Percentiles rank a stretch among this genome's conserved stretches.
phyloP scores from a whole-genome alignment of 2,888 invertebrate species.

The Drosophila fungiperda region DNA sequence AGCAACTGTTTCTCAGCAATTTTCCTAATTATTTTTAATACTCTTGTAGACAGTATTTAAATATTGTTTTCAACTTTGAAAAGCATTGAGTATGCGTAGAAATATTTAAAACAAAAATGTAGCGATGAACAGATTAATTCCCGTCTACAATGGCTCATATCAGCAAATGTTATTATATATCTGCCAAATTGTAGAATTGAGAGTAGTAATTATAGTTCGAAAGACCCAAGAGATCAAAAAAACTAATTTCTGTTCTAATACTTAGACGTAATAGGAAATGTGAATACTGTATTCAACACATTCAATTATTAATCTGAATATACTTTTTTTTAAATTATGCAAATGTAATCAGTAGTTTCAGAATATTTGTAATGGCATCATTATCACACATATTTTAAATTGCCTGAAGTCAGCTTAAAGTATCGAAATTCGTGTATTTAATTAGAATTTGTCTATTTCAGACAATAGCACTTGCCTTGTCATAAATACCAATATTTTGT shows the following conservation, averaged over 20 bases:
- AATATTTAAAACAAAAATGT: background rate
- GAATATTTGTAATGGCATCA: background rate
- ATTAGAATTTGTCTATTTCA: background rate
- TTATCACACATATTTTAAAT: background rate
- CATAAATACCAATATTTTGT: constrained; percentile 22
- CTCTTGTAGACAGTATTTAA: no score
- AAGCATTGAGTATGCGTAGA: background rate
- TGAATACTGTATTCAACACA: no score
- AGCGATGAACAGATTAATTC: background rate
- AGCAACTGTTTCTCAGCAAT: background rate
- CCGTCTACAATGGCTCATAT: background rate
- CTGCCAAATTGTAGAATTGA: no score
- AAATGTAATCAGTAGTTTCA: background rate
- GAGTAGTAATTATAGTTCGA: no score
- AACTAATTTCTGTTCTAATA: no score
- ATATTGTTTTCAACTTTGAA: background rate
- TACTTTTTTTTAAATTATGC: no score
- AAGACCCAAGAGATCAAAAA: no score
- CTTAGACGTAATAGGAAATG: no score
- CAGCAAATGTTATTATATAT: no score
- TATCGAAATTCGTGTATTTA: no score
- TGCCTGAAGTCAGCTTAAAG: background rate
- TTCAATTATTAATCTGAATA: background rate
- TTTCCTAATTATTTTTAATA: background rate
- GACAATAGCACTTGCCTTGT: constrained; percentile 7